Evolutionary conservation across 2,888 invertebrate species (phyloP).

Genomic region (Acrobasis suavella): DNA sequence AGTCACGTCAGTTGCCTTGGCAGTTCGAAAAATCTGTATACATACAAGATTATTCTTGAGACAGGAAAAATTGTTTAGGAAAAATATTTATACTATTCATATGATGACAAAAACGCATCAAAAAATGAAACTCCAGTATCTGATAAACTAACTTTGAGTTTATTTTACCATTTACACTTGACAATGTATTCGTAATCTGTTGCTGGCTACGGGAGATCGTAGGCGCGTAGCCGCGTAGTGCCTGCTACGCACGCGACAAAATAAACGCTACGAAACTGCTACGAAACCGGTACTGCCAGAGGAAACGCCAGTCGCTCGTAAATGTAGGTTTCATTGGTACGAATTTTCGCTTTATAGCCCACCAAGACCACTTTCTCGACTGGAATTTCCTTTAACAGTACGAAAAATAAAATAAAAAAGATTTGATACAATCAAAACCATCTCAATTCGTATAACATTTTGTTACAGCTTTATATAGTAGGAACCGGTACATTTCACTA

Average conservation of each 20-base stretch:
- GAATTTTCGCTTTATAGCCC: slow-evolving; percentile 15
- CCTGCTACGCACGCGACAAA: slow-evolving; percentile 65
- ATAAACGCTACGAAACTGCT: slow-evolving; percentile 55
- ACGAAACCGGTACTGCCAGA: slow-evolving; percentile 18
- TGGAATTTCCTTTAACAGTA: slow-evolving; percentile 24
- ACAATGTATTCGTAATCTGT: slow-evolving; percentile 83
- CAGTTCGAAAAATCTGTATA: no score
- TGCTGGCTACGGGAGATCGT: slow-evolving; percentile 76
- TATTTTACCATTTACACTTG: slow-evolving; percentile 84
- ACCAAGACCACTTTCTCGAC: slow-evolving; percentile 19
- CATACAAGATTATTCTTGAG: no score
- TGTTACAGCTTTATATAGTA: slow-evolving; percentile 76
- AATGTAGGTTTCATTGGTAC: slow-evolving; percentile 17
- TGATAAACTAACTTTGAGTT: slow-evolving; percentile 84
- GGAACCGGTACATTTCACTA: slow-evolving; percentile 82
- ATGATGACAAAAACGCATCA: slow-evolving; percentile 31
- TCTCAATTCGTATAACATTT: slow-evolving; percentile 61
- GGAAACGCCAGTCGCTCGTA: slow-evolving; percentile 21
- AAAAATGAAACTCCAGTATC: slow-evolving; percentile 76
- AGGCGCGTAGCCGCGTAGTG: slow-evolving; percentile 75
- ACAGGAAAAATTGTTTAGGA: no score
- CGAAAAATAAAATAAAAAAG: slow-evolving; percentile 30
- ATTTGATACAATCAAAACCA: slow-evolving; percentile 34
- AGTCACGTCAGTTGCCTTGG: no score
- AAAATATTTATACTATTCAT: not conserved